A percentile compares a stretch with the other conserved stretches of the same genome.
Conservation (phyloP, 1,140 invertebrate species). For the Aphelinus certus region DNA sequence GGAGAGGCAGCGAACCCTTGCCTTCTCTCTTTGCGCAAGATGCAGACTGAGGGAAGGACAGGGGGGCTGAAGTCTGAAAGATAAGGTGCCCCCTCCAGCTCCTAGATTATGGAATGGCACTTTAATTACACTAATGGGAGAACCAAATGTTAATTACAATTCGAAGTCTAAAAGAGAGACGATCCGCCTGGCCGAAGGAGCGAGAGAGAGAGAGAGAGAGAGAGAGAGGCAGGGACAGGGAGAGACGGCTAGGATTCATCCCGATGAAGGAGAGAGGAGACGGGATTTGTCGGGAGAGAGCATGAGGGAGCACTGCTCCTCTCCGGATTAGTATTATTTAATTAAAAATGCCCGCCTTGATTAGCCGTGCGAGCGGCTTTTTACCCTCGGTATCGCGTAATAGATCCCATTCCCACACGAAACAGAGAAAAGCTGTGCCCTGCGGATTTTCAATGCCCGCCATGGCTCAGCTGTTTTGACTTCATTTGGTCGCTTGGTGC, state of each 20-base stretch:
- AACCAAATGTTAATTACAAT: slow-evolving; percentile 79
- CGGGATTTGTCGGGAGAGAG: slow-evolving; percentile 37
- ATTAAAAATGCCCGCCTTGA: slow-evolving; percentile 64
- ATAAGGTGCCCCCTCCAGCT: slow-evolving; percentile 65
- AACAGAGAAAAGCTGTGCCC: background rate
- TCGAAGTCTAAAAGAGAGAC: slow-evolving; percentile 73
- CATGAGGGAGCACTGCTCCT: slow-evolving; percentile 46
- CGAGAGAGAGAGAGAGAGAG: slow-evolving; percentile 23
- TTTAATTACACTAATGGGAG: slow-evolving; percentile 79
- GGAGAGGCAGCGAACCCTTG: background rate
- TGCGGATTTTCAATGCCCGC: background rate
- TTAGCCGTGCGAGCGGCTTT: slow-evolving; percentile 44
- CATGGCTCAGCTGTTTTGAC: slow-evolving; percentile 11
- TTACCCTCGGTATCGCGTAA: slow-evolving; percentile 20
- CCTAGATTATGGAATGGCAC: slow-evolving; percentile 71
- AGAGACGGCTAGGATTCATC: slow-evolving; percentile 30
- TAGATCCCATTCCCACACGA: slow-evolving; percentile 38
- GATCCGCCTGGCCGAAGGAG: slow-evolving; percentile 54
- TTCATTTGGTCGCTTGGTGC: slow-evolving; percentile 4
- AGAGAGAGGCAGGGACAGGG: too few species aligned
- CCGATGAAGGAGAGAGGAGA: slow-evolving; percentile 41
- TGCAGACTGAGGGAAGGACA: slow-evolving; percentile 12
- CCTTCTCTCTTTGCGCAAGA: background rate
- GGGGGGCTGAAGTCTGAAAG: slow-evolving; percentile 64
- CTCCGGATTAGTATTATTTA: slow-evolving; percentile 67